These are phyloP conservation scores for Mechanitis mazaeus DNA, from an alignment of 2,888 invertebrate genomes.

Conservation along the genomic window DNA sequence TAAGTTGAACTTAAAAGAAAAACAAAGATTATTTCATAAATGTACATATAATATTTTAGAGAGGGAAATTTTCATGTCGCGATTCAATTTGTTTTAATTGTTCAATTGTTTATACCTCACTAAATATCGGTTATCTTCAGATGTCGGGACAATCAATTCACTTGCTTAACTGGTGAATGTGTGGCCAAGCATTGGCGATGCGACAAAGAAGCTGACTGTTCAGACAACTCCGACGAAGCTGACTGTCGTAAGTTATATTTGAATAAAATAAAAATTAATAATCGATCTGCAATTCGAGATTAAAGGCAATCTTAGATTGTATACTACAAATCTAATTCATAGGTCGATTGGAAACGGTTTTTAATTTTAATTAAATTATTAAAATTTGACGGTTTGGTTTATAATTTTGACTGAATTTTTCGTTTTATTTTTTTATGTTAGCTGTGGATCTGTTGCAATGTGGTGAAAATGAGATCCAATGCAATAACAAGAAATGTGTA, in stretches of 20 bases:
- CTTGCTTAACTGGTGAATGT: conserved; percentile 84
- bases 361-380: neutral
- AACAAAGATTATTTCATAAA: too few species aligned
- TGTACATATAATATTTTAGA: too few species aligned
- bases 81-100: too few species aligned
- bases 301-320: neutral
- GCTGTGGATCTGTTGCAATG: conserved; percentile 78
- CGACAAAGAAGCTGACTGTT: conserved; percentile 85
- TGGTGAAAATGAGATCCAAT: conserved; percentile 85
- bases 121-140: conserved; percentile 44
- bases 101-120: too few species aligned
- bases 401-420: neutral
- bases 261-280: neutral
- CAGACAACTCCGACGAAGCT: conserved; percentile 84
- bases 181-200: conserved; percentile 84
- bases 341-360: neutral
- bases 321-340: neutral
- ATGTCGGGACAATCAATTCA: conserved; percentile 84
- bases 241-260: conserved; percentile 77
- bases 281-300: neutral
- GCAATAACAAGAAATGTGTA: conserved; percentile 83
- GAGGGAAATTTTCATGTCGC: too few species aligned
- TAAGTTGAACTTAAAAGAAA: too few species aligned
- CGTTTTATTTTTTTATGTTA: conserved; percentile 27
- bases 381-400: neutral